These are phyloP conservation scores for Pandion haliaetus DNA, from an alignment of 2,113 vertebrate species.

Conservation along the genomic window DNA sequence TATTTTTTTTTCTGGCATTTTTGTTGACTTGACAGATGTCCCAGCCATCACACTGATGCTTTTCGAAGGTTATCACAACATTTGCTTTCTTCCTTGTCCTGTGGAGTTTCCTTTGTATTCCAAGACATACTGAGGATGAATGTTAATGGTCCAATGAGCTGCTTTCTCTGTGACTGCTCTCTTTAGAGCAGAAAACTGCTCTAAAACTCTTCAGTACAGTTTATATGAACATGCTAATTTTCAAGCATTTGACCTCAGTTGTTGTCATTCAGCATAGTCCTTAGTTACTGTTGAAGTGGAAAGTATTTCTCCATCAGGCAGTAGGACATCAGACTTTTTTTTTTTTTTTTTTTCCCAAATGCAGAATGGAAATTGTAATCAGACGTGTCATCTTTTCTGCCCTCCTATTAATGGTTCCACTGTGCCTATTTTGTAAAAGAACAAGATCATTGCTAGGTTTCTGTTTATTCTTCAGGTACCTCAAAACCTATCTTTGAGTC, in stretches of 20 bases:
- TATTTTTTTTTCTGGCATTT: neutral
- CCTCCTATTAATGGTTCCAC: neutral
- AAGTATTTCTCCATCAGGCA: neutral
- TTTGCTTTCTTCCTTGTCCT: neutral
- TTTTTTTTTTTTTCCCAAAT: neutral
- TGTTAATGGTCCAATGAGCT: neutral
- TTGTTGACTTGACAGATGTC: neutral
- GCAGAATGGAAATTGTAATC: neutral
- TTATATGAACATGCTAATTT: neutral
- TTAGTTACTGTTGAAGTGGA: neutral
- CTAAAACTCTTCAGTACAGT: neutral
- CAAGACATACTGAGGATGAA: neutral
- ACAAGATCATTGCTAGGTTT: neutral
- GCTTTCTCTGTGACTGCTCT: neutral
- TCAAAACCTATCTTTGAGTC: neutral
- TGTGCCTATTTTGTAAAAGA: neutral
- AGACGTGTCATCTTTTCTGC: neutral
- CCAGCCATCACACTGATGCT: neutral
- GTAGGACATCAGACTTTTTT: neutral
- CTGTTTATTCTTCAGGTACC: neutral
- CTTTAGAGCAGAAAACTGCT: neutral
- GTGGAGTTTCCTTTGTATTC: neutral
- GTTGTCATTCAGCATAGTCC: neutral
- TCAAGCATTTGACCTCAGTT: neutral
- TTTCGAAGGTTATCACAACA: neutral